A percentile compares a stretch with the other conserved stretches of the same genome.
phyloP scores from a whole-genome alignment of 2,113 vertebrate species.

The Nibea coibor region DNA sequence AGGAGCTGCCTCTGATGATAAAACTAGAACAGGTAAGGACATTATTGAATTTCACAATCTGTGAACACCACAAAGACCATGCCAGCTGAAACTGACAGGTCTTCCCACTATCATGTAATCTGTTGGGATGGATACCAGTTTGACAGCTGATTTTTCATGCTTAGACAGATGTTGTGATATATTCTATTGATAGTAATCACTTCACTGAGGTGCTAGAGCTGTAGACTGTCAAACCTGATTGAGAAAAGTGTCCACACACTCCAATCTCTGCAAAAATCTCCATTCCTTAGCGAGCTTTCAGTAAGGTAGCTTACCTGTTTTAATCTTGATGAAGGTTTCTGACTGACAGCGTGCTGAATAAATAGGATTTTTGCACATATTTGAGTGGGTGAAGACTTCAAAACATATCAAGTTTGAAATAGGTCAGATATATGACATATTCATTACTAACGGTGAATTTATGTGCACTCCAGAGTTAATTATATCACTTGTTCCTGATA shows the following conservation, averaged over 20 bases:
- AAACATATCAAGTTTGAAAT: not conserved
- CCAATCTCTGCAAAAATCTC: too few relatives aligned
- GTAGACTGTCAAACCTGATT: too few relatives aligned
- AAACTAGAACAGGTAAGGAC: conserved; percentile 90
- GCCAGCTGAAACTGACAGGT: not conserved
- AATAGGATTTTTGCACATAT: too few relatives aligned
- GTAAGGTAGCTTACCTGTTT: too few relatives aligned
- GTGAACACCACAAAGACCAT: not conserved
- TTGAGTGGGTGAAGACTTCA: not conserved
- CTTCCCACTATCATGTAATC: not conserved
- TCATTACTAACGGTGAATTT: not conserved
- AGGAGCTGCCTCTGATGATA: conserved; percentile 82
- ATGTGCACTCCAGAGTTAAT: not conserved
- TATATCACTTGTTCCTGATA: conserved; percentile 5
- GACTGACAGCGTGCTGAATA: too few relatives aligned
- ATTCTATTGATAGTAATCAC: not conserved
- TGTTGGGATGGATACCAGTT: not conserved
- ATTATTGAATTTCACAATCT: not conserved
- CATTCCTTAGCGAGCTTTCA: too few relatives aligned
- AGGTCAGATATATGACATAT: too few relatives aligned
- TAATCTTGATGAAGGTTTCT: too few relatives aligned
- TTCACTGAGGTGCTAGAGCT: not conserved
- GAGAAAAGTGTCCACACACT: too few relatives aligned
- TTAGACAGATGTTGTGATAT: not conserved
- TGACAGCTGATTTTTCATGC: not conserved